phyloP scores from a whole-genome alignment of 2,888 invertebrate genomes.

The Cheilosia scutellata region DNA sequence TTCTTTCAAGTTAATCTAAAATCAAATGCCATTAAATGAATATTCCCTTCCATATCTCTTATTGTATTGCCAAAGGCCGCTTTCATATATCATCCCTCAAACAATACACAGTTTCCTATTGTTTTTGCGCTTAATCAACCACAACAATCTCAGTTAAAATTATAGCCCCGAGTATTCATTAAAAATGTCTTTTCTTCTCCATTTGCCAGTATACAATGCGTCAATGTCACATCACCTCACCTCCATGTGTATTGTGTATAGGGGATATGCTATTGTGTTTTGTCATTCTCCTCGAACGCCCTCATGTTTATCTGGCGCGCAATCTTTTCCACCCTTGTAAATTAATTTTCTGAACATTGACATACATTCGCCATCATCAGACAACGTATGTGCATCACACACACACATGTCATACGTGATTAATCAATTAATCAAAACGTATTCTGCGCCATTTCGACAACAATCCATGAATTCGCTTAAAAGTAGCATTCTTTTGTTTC shows the following conservation, averaged over 20 bases:
- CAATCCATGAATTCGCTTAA: not conserved
- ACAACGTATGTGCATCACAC: slow-evolving; percentile 14
- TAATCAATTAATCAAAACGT: slow-evolving; percentile 46
- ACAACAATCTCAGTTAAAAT: slow-evolving; percentile 35
- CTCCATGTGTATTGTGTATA: not conserved
- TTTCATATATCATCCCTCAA: not conserved
- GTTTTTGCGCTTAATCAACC: slow-evolving; percentile 23
- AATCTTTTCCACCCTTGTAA: slow-evolving; percentile 50
- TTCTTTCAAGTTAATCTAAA: too few relatives aligned
- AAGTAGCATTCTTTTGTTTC: not conserved
- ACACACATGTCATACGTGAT: slow-evolving; percentile 22
- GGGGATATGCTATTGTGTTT: not conserved
- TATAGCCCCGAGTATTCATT: slow-evolving; percentile 27
- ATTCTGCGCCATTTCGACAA: not conserved
- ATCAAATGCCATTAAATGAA: not conserved
- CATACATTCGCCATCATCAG: slow-evolving; percentile 51
- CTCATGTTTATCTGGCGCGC: slow-evolving; percentile 45
- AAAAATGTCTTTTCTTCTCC: slow-evolving; percentile 31
- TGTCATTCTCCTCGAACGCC: not conserved
- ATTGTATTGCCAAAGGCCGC: not conserved
- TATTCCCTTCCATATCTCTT: not conserved
- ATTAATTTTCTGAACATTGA: slow-evolving; percentile 68
- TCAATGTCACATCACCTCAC: slow-evolving; percentile 25
- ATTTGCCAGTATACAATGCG: slow-evolving; percentile 24
- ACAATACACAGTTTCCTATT: slow-evolving; percentile 4